Evolutionary conservation across 1,140 invertebrate genomes (phyloP).

Genomic region (Euglossa dilemma): DNA sequence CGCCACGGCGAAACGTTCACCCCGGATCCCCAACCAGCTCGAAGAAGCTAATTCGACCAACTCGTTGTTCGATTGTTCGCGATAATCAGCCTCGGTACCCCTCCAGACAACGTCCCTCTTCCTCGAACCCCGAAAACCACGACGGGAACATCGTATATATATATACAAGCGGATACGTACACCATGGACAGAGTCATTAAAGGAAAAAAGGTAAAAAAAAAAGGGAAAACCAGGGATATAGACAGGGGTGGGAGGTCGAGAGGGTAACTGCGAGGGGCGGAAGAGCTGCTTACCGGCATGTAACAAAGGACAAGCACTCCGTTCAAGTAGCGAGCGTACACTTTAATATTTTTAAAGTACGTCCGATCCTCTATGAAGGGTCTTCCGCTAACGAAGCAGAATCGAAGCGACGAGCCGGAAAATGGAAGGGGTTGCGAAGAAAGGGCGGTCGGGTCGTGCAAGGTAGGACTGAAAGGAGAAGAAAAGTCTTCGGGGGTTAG

Average conservation of each 20-base stretch:
- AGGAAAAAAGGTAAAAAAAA: background rate
- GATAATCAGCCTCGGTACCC: slow-evolving; percentile 19
- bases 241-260: background rate
- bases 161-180: too few species aligned
- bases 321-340: slow-evolving; percentile 42
- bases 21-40: slow-evolving; percentile 13
- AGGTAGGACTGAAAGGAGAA: background rate
- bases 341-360: slow-evolving; percentile 68
- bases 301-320: slow-evolving; percentile 55
- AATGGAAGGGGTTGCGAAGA: slow-evolving; percentile 55
- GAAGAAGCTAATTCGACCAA: slow-evolving; percentile 32
- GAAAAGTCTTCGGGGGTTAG: slow-evolving; percentile 14
- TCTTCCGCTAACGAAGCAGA: slow-evolving; percentile 65
- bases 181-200: background rate
- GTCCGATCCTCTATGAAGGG: slow-evolving; percentile 54
- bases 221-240: too few species aligned
- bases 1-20: background rate
- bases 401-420: slow-evolving; percentile 57
- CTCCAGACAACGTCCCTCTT: too few species aligned
- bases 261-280: background rate
- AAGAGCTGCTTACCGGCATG: slow-evolving; percentile 52
- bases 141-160: too few species aligned
- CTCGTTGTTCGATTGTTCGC: slow-evolving; percentile 28
- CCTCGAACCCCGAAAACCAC: too few species aligned
- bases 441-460: slow-evolving; percentile 1